These are phyloP conservation scores for Eretmocerus hayati DNA, from an alignment of 2,888 invertebrate genomes.

Conservation along the genomic window DNA sequence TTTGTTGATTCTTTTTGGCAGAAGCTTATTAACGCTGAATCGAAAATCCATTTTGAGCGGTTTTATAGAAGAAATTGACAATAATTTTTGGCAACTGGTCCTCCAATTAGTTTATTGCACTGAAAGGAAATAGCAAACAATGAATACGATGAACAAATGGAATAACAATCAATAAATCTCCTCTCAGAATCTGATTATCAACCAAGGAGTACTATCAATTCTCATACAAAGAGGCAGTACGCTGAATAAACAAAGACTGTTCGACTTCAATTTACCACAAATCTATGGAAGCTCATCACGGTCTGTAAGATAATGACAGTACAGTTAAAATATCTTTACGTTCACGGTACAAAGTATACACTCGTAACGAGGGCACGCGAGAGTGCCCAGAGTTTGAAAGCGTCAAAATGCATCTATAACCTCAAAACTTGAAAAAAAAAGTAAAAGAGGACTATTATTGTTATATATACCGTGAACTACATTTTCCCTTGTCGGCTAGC, in stretches of 20 bases:
- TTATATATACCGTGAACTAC: background rate
- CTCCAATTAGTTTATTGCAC: no score
- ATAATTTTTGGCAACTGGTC: background rate
- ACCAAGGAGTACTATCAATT: no score
- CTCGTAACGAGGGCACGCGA: background rate
- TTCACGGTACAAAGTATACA: no score
- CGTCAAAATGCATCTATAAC: background rate
- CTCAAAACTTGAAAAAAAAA: background rate
- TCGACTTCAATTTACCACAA: background rate
- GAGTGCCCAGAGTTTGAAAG: background rate
- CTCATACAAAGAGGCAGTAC: background rate
- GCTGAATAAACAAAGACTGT: background rate
- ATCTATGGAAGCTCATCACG: background rate
- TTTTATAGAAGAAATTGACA: background rate
- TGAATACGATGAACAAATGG: no score
- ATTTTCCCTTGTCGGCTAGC: background rate
- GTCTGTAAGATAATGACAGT: background rate
- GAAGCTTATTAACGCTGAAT: slow-evolving; percentile 41
- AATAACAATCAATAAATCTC: no score
- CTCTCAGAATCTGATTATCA: no score
- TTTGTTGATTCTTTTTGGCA: slow-evolving; percentile 43
- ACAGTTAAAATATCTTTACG: background rate
- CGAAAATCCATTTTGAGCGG: slow-evolving; percentile 40
- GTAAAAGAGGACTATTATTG: background rate
- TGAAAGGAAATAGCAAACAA: no score